Base-by-base conservation (phyloP, 2,888 invertebrate species). In the Drosophila mimica region DNA sequence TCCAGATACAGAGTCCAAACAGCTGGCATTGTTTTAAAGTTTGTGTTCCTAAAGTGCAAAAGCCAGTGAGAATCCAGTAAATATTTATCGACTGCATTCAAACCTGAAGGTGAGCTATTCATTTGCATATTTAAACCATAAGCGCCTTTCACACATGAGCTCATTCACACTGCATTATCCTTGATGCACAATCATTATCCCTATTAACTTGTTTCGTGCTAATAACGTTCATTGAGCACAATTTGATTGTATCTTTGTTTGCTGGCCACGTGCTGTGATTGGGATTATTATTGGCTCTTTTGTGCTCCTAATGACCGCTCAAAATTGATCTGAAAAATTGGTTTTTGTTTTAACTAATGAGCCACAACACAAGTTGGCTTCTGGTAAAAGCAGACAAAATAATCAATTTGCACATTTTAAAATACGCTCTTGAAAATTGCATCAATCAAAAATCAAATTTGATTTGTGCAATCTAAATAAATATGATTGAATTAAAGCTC, bases 1-100 rank as follows among this genome's bases (percentile, higher is more conserved):
- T 34, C 43, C 60, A 20, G 54, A 70, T 33, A 34, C 52, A 25
- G 31, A 31, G 52, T 13, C 13, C 36, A 59, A 31, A 43, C 73
- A 86, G 70, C 57, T 67, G 83, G 71, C 85, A 49, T 8, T 70
- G 63, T 25, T 48, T 62, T 61, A 40, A 38, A 53, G 61, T 56
- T 40, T 33, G 13, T 48, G 9, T 38, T n/a, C 1, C 4, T 52
- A 63, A 49, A 33, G n/a, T 28, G 30, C 17, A 15, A 36, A 46
- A 46, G 6, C 53, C 52, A 40, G 33, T 30, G n/a, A 34, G 17
- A 54, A 60, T 60, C 59, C 53, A 17, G 52, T 68, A 36, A 59
- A 58, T 61, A 70, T 63, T 65, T 57, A 65, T 60, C 30, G 28
- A 61, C 13, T 57, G 66, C 60, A 75, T 46, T 60, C 31, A n/a